Base-by-base conservation (phyloP, 2,888 invertebrate species). In the Digitonthophagus gazella region DNA sequence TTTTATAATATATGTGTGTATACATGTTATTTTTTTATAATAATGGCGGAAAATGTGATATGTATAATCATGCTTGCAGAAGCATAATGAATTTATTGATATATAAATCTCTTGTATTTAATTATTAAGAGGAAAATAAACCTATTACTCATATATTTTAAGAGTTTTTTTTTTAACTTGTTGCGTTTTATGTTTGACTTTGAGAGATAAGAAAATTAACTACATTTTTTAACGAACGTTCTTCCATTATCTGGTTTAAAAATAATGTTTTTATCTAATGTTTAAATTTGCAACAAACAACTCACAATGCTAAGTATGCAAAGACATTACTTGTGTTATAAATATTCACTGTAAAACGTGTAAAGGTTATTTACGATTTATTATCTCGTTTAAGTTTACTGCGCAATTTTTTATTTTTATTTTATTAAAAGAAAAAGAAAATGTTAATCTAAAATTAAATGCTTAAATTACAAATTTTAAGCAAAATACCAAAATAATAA, bases 41-140 rank as follows among this genome's bases (percentile, higher is more conserved):
- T 56, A 44, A 56, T 71, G 71, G 71, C 71, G 68, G 44, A 63
- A 66, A 61, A 61, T 67, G 67, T 66, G 71, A 71, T 70, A 20
- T 69, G 57, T 67, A 44, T 74, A 71, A 65, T 78, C 78, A 77
- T 78, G 78, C 78, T 78, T 76, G 75, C 77, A 78, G 77, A 78
- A 74, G 75, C 77, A 78, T 78, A 75, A 61, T 5, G 18, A 61
- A n/a, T 8, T 19, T 61, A 61, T 61, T 61, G 20, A 18, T 61
- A 18, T 61, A 20, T 61, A 61, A 19, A 61, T 18, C 18, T 19
- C 19, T 61, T 18, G 61, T 61, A n/a, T 61, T 61, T 61, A 61
- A 61, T n/a, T 57, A 57, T 61, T 61, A 19, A 61, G 18, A 61
- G 20, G 18, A 61, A 61, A 61, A 44, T 44, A 44, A 44, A 44